Evolutionary conservation across 2,888 invertebrate genomes (phyloP).

Genomic region (Epistrophe eligans): DNA sequence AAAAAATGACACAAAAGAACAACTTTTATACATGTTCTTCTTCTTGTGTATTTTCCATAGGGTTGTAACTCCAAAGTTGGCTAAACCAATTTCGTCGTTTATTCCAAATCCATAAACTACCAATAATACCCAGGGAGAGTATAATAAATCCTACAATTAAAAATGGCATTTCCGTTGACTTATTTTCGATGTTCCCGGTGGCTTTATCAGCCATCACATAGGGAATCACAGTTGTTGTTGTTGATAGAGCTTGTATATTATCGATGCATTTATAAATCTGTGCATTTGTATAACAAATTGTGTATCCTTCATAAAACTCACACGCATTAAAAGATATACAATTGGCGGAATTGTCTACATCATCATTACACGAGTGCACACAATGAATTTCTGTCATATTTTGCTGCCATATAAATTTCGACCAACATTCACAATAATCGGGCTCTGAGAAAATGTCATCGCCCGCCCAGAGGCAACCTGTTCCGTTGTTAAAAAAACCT

Average conservation of each 20-base stretch:
- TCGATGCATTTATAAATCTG: slow-evolving; percentile 50
- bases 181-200: not conserved
- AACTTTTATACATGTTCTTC: not conserved
- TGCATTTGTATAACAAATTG: slow-evolving; percentile 24
- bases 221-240: not conserved
- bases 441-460: slow-evolving; percentile 53
- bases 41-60: not conserved
- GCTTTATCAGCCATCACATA: not conserved
- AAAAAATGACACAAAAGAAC: not conserved
- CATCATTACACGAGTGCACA: slow-evolving; percentile 27
- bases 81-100: slow-evolving; percentile 10
- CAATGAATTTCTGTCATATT: slow-evolving; percentile 33
- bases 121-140: not conserved
- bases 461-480: slow-evolving; percentile 40
- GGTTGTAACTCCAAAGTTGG: slow-evolving; percentile 1
- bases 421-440: slow-evolving; percentile 60
- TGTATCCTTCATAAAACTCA: slow-evolving; percentile 36
- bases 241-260: not conserved
- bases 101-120: slow-evolving; percentile 5
- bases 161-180: not conserved
- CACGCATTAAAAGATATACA: slow-evolving; percentile 43
- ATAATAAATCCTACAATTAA: not conserved
- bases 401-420: slow-evolving; percentile 30
- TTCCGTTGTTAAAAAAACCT: slow-evolving; percentile 49
- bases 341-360: not conserved